A percentile compares a stretch with the other conserved stretches of the same genome.
Evolutionary conservation across 2,797 vertebrate genomes (phyloP).

Genomic region (Trichosurus vulpecula): DNA sequence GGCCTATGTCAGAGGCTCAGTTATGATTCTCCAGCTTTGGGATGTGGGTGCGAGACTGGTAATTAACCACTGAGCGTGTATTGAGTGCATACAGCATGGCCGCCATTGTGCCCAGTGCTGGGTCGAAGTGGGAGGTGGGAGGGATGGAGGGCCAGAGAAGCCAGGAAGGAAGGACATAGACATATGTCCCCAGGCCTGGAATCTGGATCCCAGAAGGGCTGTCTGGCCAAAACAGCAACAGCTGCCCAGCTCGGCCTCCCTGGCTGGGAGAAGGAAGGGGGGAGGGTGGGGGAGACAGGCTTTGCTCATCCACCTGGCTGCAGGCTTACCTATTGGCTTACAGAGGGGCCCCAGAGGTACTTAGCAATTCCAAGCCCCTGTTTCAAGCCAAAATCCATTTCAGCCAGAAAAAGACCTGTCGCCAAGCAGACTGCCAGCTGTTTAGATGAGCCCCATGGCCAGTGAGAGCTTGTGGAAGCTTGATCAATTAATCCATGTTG

Average conservation of each 20-base stretch:
- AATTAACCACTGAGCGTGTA: not conserved
- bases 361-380: conserved; percentile 67
- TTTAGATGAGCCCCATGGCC: conserved; percentile 59
- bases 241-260: conserved; percentile 54
- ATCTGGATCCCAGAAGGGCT: conserved; percentile 50
- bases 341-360: conserved; percentile 50
- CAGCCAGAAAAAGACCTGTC: conserved; percentile 65
- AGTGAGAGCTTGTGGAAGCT: conserved; percentile 61
- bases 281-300: conserved; percentile 42
- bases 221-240: conserved; percentile 55
- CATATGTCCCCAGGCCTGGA: conserved; percentile 46
- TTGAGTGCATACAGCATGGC: conserved; percentile 24
- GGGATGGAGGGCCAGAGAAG: not conserved
- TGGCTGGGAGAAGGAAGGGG: not conserved
- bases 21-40: not conserved
- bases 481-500: conserved; percentile 62
- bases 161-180: conserved; percentile 10
- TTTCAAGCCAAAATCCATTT: conserved; percentile 72
- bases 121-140: not conserved
- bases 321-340: conserved; percentile 64
- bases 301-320: conserved; percentile 58
- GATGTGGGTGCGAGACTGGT: not conserved
- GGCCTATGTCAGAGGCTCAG: conserved; percentile 1
- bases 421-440: conserved; percentile 59
- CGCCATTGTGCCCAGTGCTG: not conserved